Percentiles rank a stretch among this genome's conserved stretches.
Conservation (phyloP, 2,797 vertebrate species). For the Lateolabrax maculatus region DNA sequence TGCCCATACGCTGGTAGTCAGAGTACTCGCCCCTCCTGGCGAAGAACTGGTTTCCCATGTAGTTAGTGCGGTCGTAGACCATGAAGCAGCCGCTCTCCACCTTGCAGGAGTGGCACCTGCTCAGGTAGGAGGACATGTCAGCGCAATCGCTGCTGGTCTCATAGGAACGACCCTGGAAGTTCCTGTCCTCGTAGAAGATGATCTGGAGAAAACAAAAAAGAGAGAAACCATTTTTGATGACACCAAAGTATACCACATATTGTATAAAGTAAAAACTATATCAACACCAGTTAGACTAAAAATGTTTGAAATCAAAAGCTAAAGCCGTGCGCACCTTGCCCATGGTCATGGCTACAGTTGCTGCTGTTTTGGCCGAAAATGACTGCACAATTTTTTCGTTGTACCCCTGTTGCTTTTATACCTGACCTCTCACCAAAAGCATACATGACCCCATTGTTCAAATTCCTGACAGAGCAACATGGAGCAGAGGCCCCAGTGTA, state of each 20-base stretch:
- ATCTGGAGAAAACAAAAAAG: conserved; percentile 81
- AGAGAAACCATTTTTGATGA: conserved; percentile 8
- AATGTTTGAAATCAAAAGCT: neutral
- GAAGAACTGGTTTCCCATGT: conserved; percentile 80
- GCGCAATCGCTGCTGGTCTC: conserved; percentile 80
- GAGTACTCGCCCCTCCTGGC: conserved; percentile 82
- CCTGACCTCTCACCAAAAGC: conserved; percentile 66
- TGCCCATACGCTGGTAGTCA: conserved; percentile 80
- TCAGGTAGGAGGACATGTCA: conserved; percentile 82
- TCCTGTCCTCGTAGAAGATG: conserved; percentile 86
- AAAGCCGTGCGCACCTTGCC: conserved; percentile 73
- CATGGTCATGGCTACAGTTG: conserved; percentile 78
- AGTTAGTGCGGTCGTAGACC: conserved; percentile 80
- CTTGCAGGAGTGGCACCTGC: conserved; percentile 81
- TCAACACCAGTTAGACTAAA: neutral
- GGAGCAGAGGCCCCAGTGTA: conserved; percentile 65
- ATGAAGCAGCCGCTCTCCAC: conserved; percentile 86
- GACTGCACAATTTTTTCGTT: conserved; percentile 64
- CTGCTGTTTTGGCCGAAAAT: conserved; percentile 43
- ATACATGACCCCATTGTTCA: conserved; percentile 78
- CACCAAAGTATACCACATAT: too few relatives aligned
- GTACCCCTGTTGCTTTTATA: conserved; percentile 78
- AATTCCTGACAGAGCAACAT: conserved; percentile 85
- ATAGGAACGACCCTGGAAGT: conserved; percentile 84
- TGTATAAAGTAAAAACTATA: neutral